Base-by-base conservation (phyloP, 2,113 vertebrate genomes). In the Lophura nycthemera region DNA sequence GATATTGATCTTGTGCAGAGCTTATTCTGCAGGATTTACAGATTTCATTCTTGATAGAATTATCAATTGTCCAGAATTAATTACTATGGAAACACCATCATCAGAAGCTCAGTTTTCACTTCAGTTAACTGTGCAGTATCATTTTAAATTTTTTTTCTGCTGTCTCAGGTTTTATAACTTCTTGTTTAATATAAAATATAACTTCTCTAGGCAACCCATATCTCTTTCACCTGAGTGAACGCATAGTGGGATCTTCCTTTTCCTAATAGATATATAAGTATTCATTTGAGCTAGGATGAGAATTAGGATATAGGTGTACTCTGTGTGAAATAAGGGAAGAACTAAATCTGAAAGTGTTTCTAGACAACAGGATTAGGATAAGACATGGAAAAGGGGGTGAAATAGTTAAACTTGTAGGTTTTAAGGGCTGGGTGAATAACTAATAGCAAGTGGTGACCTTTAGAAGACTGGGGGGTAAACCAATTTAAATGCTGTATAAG, bases 401-500 rank as follows among this genome's bases (percentile, higher is more conserved):
- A 87, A 57, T 74, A 43, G 94, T 96, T 95, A 95, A 97, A 59
- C 17, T 14, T n/a, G 34, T n/a, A 84, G 40, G 16, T 92, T 92
- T 91, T 74, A 54, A 91, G 60, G 66, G 48, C 86, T 88, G 47
- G 64, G 54, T 89, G 47, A 60, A 65, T 96, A 94, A 94, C 83
- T 91, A 97, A 88, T 89, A 90, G 60, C 69, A 83, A 65, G 79
- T 96, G 90, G 95, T 93, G 83, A 83, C 79, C 79, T 91, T 76
- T 29, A 93, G 78, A 86, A 48, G 91, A 92, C 97, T 96, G 91
- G 36, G 90, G 84, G 96, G 72, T 93, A 96, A 96, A 87, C 30
- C 95, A 93, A 32, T 96, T 93, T 89, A 83, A 94, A 93, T 96
- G 88, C 73, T 57, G 86, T 89, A 79, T 93, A 89, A 94, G 83